phyloP scores from a whole-genome alignment of 2,113 vertebrate genomes.

The Phrynosoma blainvillii region DNA sequence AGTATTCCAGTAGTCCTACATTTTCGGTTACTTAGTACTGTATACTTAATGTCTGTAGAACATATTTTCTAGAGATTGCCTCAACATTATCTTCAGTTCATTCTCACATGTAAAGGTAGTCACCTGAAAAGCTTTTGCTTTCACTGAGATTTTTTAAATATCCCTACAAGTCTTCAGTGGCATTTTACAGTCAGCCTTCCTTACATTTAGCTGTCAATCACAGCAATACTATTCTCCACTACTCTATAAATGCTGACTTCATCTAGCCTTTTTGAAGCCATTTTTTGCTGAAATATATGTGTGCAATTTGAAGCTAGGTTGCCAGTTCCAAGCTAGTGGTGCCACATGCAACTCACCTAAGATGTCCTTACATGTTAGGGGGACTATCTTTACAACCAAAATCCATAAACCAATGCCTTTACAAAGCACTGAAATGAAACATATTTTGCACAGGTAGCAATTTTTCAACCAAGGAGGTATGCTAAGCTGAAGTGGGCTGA shows the following conservation, averaged over 20 bases:
- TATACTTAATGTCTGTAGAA: neutral
- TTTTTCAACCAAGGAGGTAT: too few relatives aligned
- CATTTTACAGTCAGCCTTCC: neutral
- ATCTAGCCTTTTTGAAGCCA: neutral
- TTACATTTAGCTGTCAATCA: neutral
- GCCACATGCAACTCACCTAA: neutral
- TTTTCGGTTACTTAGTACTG: too few relatives aligned
- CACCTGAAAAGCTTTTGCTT: neutral
- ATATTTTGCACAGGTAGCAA: too few relatives aligned
- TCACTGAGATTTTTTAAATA: neutral
- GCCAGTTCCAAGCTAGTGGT: neutral
- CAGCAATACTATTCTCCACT: neutral
- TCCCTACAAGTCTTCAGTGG: neutral
- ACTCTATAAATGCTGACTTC: neutral
- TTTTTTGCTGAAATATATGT: neutral
- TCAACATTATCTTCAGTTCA: neutral
- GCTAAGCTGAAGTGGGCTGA: neutral
- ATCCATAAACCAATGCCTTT: neutral
- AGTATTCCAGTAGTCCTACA: too few relatives aligned
- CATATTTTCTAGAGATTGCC: neutral
- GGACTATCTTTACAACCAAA: neutral
- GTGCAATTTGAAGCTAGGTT: neutral
- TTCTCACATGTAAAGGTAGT: neutral
- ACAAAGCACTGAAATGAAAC: neutral
- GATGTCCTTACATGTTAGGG: neutral